Conservation (phyloP, 2,113 vertebrate species). For the Colaptes auratus region DNA sequence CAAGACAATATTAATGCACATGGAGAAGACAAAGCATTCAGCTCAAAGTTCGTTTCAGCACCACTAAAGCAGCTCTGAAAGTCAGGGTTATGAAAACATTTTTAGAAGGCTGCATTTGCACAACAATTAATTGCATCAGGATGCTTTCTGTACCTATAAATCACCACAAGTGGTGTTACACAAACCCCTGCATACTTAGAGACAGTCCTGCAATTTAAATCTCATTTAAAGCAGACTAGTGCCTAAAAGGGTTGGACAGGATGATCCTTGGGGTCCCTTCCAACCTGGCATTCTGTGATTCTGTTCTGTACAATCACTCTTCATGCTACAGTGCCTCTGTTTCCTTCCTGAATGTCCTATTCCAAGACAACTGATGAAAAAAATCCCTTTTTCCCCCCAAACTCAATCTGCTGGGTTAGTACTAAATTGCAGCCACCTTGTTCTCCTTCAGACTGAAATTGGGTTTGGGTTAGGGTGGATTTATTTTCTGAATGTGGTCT, state of each 20-base stretch:
- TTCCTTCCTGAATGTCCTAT: neutral
- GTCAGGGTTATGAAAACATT: neutral
- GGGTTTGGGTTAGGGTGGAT: neutral
- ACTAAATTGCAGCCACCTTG: rapidly evolving
- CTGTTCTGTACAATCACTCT: too few species aligned
- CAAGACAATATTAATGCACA: neutral
- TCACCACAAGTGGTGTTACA: neutral
- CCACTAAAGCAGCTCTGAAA: neutral
- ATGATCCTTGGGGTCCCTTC: too few species aligned
- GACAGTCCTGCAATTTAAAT: neutral
- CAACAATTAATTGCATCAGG: neutral
- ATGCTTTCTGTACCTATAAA: neutral
- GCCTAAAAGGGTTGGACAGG: too few species aligned
- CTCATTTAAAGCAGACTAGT: too few species aligned
- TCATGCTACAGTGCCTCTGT: neutral
- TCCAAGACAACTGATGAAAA: neutral
- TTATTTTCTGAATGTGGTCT: neutral
- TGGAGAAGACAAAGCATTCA: neutral
- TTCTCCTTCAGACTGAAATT: neutral
- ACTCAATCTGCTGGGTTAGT: neutral
- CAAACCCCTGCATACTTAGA: neutral
- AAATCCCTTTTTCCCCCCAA: neutral
- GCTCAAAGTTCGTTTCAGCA: neutral
- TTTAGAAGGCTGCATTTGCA: neutral
- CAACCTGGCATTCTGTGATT: too few species aligned